Conservation (phyloP, 64 coral and sea anemone species). For the Stichodactyla helianthus region DNA sequence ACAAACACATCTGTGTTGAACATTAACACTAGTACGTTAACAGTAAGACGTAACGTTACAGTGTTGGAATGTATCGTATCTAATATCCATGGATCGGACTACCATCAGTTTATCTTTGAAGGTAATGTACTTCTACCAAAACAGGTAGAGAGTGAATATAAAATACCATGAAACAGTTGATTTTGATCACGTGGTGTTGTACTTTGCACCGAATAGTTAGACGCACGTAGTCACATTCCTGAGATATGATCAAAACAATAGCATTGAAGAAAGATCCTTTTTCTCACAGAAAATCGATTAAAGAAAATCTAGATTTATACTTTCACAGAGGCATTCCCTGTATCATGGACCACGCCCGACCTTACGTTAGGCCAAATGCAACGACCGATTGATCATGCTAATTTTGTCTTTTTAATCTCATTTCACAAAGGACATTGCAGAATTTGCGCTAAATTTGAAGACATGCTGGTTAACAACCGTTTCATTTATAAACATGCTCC, state of each 20-base stretch:
- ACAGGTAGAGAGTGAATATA: too few species aligned
- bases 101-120: neutral
- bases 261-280: too few species aligned
- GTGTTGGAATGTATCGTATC: constrained; percentile 7
- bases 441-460: neutral
- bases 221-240: too few species aligned
- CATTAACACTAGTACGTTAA: neutral
- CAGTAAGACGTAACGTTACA: neutral
- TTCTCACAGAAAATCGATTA: too few species aligned
- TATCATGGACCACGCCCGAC: too few species aligned
- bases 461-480: neutral
- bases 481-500: neutral
- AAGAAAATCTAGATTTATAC: too few species aligned
- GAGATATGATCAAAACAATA: too few species aligned
- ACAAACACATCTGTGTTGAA: neutral
- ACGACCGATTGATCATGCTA: neutral
- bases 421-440: neutral
- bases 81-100: constrained; percentile 14
- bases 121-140: neutral
- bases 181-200: too few species aligned
- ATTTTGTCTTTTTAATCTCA: neutral
- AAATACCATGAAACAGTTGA: too few species aligned
- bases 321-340: too few species aligned
- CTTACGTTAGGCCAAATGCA: too few species aligned
- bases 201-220: too few species aligned